Conservation (phyloP, 2,888 invertebrate species). For the Adelognathus sp. region DNA sequence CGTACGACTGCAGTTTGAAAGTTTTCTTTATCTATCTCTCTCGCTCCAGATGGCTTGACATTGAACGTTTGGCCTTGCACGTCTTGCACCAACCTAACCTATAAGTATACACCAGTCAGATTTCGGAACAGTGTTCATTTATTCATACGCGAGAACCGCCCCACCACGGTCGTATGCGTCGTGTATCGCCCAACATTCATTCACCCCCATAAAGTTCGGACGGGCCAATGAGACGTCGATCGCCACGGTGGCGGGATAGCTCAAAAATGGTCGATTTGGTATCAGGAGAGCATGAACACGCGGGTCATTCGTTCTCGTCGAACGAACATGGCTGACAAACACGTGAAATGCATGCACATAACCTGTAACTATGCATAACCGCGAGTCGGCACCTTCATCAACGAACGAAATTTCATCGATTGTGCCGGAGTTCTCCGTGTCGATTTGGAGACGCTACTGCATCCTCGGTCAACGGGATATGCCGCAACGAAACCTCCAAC, state of each 20-base stretch:
- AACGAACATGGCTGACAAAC: background rate
- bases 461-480: conserved; percentile 35
- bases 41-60: no score
- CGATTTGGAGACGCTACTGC: conserved; percentile 10
- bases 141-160: background rate
- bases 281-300: conserved; percentile 41
- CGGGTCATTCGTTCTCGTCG: background rate
- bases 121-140: no score
- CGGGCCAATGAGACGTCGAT: conserved; percentile 38
- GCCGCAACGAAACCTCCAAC: conserved; percentile 30
- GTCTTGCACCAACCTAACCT: no score
- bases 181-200: background rate
- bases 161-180: no score
- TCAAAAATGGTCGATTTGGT: conserved; percentile 59
- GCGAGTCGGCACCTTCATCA: background rate
- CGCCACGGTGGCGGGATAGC: conserved; percentile 57
- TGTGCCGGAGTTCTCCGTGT: background rate
- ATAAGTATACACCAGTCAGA: no score
- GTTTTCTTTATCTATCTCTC: background rate
- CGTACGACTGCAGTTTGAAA: background rate
- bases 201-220: background rate
- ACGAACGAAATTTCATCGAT: conserved; percentile 30
- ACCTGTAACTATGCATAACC: conserved; percentile 6
- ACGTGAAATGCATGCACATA: background rate
- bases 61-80: no score